Base-by-base conservation (phyloP, 2,888 invertebrate species). In the Spicauda simplicius region DNA sequence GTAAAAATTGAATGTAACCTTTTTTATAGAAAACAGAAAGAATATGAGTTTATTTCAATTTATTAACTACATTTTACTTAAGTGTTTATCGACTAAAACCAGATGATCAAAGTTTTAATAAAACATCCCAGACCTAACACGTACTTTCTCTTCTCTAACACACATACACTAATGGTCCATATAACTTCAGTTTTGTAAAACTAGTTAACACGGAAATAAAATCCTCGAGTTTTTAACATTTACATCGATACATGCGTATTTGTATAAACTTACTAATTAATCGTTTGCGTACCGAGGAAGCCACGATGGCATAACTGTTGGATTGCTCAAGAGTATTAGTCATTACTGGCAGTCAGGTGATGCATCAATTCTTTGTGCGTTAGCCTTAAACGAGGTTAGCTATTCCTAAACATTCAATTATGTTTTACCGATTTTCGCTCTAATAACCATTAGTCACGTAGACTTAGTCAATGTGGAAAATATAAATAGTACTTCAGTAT, bases 331-430 rank as follows among this genome's bases (percentile, higher is more conserved):
- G 45, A 45, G n/a, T 19, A 0, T 66, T 60, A 66, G 16, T 66
- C 60, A 60, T 8, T 33, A 19, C 52, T 41, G 10, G 45, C n/a
- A 45, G 45, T 12, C 25, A 45, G 59, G 41, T 66, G 66, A 66
- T 66, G 60, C 54, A 60, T 60, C 65, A 45, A 45, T 57, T 58
- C 65, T 66, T 65, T 66, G 65, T 66, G 65, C 54, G 65, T 66
- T 65, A 59, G 55, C 59, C 54, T 65, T 19, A 45, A 59, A 65
- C 54, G 65, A 54, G 65, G 65, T 65, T 65, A 59, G 59, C 58
- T 50, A 52, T 57, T 64, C 52, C 52, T 18, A 58, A 52, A 12
- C 20, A 52, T 58, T 57, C 52, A 8, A n/a, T n/a, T 14, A 45
- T 45, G n/a, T 45, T 45, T 45, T n/a, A 45, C 1, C 14, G 14